A percentile compares a stretch with the other conserved stretches of the same genome.
These are phyloP conservation scores for Barnardius zonarius DNA, from an alignment of 2,113 vertebrate genomes.

Conservation along the genomic window DNA sequence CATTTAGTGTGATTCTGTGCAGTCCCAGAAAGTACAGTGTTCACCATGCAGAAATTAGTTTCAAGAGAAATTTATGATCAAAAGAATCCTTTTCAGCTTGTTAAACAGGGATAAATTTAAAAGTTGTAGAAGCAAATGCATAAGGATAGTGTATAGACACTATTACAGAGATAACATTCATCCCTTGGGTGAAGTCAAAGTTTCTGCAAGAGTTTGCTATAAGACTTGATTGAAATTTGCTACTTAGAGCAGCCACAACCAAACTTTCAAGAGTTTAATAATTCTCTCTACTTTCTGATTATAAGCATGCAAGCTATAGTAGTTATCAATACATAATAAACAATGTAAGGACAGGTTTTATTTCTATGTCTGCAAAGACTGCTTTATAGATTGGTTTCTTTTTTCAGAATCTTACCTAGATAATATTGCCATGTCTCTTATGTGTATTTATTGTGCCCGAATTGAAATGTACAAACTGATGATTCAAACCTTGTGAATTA, in stretches of 20 bases:
- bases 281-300: background rate
- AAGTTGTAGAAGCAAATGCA: background rate
- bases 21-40: background rate
- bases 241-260: background rate
- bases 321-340: background rate
- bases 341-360: background rate
- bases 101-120: background rate
- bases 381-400: background rate
- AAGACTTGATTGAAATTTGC: background rate
- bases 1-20: background rate
- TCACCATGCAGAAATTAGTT: background rate
- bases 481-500: background rate
- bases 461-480: background rate
- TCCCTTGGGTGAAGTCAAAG: background rate
- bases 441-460: background rate
- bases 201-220: background rate
- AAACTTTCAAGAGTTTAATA: background rate
- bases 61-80: slow-evolving; percentile 13
- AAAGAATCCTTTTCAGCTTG: background rate
- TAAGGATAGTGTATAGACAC: background rate
- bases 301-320: background rate
- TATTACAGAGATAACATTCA: background rate
- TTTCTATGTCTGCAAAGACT: background rate
- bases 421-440: background rate
- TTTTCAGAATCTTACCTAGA: background rate